A percentile compares a stretch with the other conserved stretches of the same genome.
Evolutionary conservation across 2,113 vertebrate species (phyloP).

Genomic region (Struthio camelus): DNA sequence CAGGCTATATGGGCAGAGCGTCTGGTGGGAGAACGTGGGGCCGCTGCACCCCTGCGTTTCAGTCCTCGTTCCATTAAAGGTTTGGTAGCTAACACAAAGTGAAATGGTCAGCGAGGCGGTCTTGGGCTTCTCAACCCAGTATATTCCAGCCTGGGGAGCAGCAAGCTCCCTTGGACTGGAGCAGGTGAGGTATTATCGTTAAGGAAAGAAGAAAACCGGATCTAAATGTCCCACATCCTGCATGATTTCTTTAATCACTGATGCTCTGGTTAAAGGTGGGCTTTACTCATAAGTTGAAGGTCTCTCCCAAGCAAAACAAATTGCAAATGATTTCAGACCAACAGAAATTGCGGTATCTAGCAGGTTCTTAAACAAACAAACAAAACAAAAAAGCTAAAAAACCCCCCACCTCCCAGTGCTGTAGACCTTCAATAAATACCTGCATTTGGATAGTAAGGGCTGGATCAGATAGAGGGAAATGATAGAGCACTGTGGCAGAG

Average conservation of each 20-base stretch:
- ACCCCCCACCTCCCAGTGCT: background rate
- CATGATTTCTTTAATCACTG: rapidly evolving
- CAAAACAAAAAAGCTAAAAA: too few species aligned
- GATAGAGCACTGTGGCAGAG: background rate
- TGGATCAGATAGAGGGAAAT: background rate
- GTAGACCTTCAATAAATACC: background rate
- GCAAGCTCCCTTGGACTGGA: background rate
- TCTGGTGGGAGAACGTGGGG: background rate
- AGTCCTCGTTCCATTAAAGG: rapidly evolving
- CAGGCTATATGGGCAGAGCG: background rate
- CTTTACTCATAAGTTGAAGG: background rate
- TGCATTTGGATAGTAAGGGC: background rate
- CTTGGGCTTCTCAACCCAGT: background rate
- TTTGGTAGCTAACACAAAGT: background rate
- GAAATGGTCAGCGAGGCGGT: background rate
- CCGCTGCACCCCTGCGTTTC: background rate
- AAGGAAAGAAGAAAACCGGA: background rate
- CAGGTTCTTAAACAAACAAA: background rate
- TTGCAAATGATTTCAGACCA: too few species aligned
- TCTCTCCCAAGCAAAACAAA: background rate
- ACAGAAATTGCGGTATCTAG: background rate
- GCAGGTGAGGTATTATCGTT: rapidly evolving
- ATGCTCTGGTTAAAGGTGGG: background rate
- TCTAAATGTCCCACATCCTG: background rate
- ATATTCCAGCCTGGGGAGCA: background rate